phyloP scores from a whole-genome alignment of 2,888 invertebrate species.

The Furcula furcula region DNA sequence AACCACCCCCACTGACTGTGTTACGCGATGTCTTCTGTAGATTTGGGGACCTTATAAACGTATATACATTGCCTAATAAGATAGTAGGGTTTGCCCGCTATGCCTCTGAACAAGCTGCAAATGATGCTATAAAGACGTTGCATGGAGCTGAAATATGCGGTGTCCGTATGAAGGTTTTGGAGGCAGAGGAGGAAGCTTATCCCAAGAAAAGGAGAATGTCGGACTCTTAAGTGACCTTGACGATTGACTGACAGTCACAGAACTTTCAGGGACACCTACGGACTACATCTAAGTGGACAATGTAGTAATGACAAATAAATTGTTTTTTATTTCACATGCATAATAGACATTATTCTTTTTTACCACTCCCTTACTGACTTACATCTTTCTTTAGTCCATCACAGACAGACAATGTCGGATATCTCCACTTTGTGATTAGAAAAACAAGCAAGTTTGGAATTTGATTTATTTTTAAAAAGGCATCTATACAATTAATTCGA shows the following conservation, averaged over 20 bases:
- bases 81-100: constrained; percentile 97
- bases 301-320: constrained; percentile 40
- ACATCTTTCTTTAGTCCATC: constrained; percentile 10
- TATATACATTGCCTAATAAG: constrained; percentile 93
- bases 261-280: constrained; percentile 21
- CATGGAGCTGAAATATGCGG: constrained; percentile 95
- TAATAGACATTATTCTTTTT: no score
- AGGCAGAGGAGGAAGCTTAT: constrained; percentile 86
- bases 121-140: constrained; percentile 85
- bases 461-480: constrained; percentile 27
- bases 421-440: background rate
- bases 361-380: background rate
- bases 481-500: constrained; percentile 32
- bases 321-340: constrained; percentile 4
- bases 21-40: constrained; percentile 94
- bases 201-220: constrained; percentile 42
- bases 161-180: constrained; percentile 92
- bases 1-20: constrained; percentile 88
- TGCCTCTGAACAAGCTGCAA: constrained; percentile 87
- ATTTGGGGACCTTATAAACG: constrained; percentile 94
- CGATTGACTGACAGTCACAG: constrained; percentile 9
- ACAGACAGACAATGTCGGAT: background rate
- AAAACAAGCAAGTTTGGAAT: background rate
- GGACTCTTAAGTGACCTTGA: constrained; percentile 13
- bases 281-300: constrained; percentile 22